Percentiles rank a stretch among this genome's conserved stretches.
Conservation (phyloP, 2,888 invertebrate species). For the Belgica antarctica region DNA sequence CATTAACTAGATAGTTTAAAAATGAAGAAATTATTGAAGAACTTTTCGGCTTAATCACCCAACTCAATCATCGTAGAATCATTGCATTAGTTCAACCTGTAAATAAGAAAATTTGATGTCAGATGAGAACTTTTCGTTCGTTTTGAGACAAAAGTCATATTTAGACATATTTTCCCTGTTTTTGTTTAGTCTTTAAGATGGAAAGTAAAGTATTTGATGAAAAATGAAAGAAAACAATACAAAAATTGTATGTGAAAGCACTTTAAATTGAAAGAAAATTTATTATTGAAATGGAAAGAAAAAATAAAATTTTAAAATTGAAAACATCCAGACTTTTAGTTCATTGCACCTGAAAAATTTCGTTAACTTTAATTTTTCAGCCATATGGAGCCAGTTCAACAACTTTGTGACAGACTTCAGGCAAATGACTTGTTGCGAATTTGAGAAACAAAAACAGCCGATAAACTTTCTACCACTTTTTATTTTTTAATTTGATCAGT, state of each 20-base stretch:
- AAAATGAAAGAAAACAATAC: constrained; percentile 29
- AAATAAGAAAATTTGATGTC: constrained; percentile 33
- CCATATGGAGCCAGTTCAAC: too few species aligned
- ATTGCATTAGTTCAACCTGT: constrained; percentile 17
- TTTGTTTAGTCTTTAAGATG: constrained; percentile 27
- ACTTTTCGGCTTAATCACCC: constrained; percentile 1
- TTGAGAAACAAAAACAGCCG: too few species aligned
- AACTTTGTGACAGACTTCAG: too few species aligned
- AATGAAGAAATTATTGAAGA: constrained; percentile 3
- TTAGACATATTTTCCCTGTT: background rate
- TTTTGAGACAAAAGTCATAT: constrained; percentile 8
- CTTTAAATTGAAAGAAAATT: constrained; percentile 30
- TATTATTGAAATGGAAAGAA: constrained; percentile 37
- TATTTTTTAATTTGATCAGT: constrained; percentile 28
- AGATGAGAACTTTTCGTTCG: background rate
- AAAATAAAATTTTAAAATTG: constrained; percentile 34
- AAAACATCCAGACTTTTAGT: too few species aligned
- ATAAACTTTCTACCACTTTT: constrained; percentile 26
- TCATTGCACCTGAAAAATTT: too few species aligned
- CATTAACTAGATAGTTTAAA: constrained; percentile 39
- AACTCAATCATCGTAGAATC: background rate
- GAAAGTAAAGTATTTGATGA: constrained; percentile 4
- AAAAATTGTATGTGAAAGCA: constrained; percentile 23
- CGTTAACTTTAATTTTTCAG: background rate
- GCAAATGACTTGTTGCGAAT: too few species aligned